These are phyloP conservation scores for Chamaedrilus cognettii DNA, from an alignment of 2,888 invertebrate genomes.

Conservation along the genomic window DNA sequence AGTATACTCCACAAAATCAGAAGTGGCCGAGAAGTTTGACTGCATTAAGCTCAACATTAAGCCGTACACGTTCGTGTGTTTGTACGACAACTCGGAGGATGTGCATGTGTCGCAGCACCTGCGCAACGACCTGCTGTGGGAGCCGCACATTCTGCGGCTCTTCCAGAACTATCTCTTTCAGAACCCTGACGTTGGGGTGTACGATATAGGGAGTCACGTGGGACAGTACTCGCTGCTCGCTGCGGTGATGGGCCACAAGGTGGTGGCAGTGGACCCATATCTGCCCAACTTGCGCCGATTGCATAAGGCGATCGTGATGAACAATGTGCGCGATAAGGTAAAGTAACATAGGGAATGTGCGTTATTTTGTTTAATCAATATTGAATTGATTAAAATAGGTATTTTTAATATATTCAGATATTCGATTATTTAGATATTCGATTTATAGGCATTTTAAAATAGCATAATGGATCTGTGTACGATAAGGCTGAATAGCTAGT, in stretches of 20 bases:
- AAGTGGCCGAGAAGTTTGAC: conserved; percentile 12
- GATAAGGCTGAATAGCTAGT: background rate
- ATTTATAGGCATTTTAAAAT: no score
- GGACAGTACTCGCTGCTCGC: conserved; percentile 35
- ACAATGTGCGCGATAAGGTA: conserved; percentile 23
- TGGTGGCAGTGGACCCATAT: conserved; percentile 37
- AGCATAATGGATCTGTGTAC: no score
- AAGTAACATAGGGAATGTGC: no score
- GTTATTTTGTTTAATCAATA: no score
- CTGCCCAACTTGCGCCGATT: conserved; percentile 28
- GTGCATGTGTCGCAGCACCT: conserved; percentile 29
- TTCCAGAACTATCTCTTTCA: conserved; percentile 26
- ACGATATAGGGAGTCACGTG: conserved; percentile 38
- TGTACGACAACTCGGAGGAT: conserved; percentile 24
- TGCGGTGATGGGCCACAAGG: conserved; percentile 34
- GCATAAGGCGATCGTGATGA: conserved; percentile 30
- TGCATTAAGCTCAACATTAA: conserved; percentile 20
- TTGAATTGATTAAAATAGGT: no score
- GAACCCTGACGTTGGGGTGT: conserved; percentile 27
- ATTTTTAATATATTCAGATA: no score
- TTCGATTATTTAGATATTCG: no score
- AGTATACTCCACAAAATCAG: conserved; percentile 3
- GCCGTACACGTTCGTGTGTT: conserved; percentile 23
- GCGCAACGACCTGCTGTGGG: conserved; percentile 28
- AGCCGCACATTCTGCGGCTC: conserved; percentile 31